Evolutionary conservation across 2,797 vertebrate species (phyloP).

Genomic region (Anas georgica): DNA sequence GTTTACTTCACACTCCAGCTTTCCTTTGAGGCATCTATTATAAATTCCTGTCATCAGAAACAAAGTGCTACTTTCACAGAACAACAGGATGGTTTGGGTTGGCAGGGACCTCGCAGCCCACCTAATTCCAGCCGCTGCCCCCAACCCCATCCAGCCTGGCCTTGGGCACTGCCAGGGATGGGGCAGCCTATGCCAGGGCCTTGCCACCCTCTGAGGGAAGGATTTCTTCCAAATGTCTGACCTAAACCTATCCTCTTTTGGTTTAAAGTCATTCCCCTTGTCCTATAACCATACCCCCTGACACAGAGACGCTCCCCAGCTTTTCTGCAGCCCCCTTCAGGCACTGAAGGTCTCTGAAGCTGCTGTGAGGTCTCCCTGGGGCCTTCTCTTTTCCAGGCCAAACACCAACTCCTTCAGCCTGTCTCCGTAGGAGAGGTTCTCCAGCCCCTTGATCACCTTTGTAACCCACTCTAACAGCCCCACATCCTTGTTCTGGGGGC

Average conservation of each 20-base stretch:
- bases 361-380: neutral
- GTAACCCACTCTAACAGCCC: neutral
- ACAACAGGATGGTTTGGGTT: too few species aligned
- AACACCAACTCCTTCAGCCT: neutral
- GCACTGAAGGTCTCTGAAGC: neutral
- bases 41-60: neutral
- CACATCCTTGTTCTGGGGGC: neutral
- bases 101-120: too few species aligned
- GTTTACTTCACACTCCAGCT: neutral
- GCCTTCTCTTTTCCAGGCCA: neutral
- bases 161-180: neutral
- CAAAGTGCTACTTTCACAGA: neutral
- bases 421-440: neutral
- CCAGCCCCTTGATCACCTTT: neutral
- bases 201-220: too few species aligned
- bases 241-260: too few species aligned
- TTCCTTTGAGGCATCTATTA: neutral
- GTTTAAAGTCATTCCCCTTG: neutral
- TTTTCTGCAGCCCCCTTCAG: neutral
- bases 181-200: neutral
- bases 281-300: neutral
- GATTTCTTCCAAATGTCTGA: too few species aligned
- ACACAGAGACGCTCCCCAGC: neutral
- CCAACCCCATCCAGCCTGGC: neutral
- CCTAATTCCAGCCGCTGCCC: neutral